Evolutionary conservation across 1,140 invertebrate species (phyloP).

Genomic region (Schlechtendalia chinensis): DNA sequence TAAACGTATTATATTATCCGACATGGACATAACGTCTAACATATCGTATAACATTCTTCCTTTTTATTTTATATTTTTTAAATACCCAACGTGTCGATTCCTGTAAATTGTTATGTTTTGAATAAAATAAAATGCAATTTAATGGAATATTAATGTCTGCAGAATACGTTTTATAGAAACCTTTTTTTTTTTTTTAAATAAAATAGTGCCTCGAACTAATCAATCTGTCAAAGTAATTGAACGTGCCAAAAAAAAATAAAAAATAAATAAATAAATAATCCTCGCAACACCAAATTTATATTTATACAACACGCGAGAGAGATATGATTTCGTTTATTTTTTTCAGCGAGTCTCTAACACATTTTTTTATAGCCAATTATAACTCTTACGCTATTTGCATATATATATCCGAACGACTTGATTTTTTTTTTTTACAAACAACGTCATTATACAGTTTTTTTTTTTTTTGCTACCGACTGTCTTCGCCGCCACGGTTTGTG

Average conservation of each 20-base stretch:
- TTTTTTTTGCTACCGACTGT: no score
- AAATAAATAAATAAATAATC: no score
- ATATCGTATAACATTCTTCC: no score
- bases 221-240: slow-evolving; percentile 22
- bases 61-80: no score
- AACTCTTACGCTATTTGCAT: slow-evolving; percentile 1
- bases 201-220: not conserved
- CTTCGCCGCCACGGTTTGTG: not conserved
- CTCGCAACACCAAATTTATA: not conserved
- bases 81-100: not conserved
- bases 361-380: slow-evolving; percentile 20
- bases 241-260: not conserved
- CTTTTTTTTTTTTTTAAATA: not conserved
- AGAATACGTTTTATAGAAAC: not conserved
- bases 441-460: not conserved
- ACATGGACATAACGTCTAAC: no score
- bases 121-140: not conserved
- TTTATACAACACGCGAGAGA: not conserved
- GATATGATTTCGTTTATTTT: no score
- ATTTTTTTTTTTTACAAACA: slow-evolving; percentile 8
- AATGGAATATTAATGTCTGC: not conserved
- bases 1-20: no score
- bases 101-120: not conserved
- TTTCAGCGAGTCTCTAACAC: no score
- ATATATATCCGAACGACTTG: slow-evolving; percentile 15